A percentile compares a stretch with the other conserved stretches of the same genome.
Evolutionary conservation across 2,797 vertebrate genomes (phyloP).

Genomic region (Rhodeus uyekii): DNA sequence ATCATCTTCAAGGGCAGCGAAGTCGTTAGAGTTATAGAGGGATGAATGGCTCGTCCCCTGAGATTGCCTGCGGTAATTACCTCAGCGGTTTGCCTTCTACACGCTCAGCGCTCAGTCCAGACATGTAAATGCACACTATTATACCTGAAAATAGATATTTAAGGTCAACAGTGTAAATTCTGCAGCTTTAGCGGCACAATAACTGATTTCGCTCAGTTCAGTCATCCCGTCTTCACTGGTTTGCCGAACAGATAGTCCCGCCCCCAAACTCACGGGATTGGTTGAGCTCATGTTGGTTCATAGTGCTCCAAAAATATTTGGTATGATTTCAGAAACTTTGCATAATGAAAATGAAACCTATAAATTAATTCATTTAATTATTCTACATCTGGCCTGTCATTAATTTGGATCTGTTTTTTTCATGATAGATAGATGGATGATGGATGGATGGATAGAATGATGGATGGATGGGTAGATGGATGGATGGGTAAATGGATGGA

Average conservation of each 20-base stretch:
- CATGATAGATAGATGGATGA: no score
- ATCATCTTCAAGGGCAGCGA: conserved; percentile 74
- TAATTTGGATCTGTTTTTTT: no score
- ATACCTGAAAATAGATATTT: conserved; percentile 12
- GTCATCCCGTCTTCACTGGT: not conserved
- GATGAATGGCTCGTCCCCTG: conserved; percentile 72
- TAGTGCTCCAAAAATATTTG: no score
- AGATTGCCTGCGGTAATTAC: conserved; percentile 64
- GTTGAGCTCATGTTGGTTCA: no score
- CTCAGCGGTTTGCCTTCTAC: conserved; percentile 25
- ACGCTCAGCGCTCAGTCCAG: not conserved
- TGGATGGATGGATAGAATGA: no score
- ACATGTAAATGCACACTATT: not conserved
- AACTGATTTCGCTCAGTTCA: not conserved
- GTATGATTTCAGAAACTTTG: no score
- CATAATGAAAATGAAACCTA: no score
- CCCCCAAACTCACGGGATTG: not conserved
- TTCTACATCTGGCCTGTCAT: no score
- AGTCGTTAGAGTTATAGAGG: conserved; percentile 71
- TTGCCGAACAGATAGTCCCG: not conserved
- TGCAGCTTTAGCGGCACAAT: not conserved
- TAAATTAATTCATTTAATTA: no score
- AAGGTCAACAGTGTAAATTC: not conserved
- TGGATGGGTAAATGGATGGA: no score
- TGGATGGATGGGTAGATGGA: no score